Conservation (phyloP, 1,140 invertebrate species). For the Rhynchophorus ferrugineus region DNA sequence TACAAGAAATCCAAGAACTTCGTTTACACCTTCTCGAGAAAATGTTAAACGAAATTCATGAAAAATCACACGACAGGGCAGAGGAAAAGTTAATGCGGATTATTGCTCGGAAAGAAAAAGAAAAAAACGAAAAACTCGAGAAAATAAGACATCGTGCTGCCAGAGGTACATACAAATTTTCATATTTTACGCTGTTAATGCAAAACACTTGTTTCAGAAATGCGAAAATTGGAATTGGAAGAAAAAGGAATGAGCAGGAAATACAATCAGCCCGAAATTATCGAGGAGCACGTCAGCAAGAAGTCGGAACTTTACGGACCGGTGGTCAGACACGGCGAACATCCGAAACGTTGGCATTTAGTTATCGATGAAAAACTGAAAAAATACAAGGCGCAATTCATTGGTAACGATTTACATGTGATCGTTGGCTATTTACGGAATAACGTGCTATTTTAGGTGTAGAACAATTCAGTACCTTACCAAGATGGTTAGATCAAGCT, state of each 20-base stretch:
- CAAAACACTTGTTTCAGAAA: constrained; percentile 36
- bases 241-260: constrained; percentile 38
- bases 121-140: constrained; percentile 42
- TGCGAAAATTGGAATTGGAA: constrained; percentile 47
- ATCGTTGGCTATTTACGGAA: no score
- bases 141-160: constrained; percentile 41
- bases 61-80: constrained; percentile 36
- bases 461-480: constrained; percentile 35
- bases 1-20: constrained; percentile 52
- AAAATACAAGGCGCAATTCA: constrained; percentile 39
- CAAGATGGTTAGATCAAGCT: constrained; percentile 35
- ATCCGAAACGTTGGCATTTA: constrained; percentile 43
- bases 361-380: constrained; percentile 43
- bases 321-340: constrained; percentile 44
- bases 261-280: constrained; percentile 39
- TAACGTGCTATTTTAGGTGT: constrained; percentile 30
- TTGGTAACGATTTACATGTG: constrained; percentile 25
- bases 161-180: constrained; percentile 37
- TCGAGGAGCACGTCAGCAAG: constrained; percentile 41
- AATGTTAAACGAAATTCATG: constrained; percentile 37
- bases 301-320: constrained; percentile 48
- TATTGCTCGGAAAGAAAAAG: constrained; percentile 40
- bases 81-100: constrained; percentile 43
- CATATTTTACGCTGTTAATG: background rate
- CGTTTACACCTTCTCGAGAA: constrained; percentile 47